phyloP scores from a whole-genome alignment of 2,888 invertebrate genomes.

The Oxycera nigricornis region DNA sequence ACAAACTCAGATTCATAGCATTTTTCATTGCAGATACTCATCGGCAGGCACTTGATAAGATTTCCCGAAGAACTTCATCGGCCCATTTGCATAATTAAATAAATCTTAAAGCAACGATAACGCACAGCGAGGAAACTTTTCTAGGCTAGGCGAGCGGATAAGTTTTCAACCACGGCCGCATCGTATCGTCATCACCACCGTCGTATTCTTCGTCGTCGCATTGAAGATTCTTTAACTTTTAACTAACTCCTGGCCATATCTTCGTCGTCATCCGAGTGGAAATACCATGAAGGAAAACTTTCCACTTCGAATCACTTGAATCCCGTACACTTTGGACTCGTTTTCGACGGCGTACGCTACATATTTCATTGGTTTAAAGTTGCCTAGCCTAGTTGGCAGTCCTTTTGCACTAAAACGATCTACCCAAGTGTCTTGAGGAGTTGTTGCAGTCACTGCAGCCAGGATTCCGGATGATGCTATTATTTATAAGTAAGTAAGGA shows the following conservation, averaged over 20 bases:
- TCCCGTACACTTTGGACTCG: not conserved
- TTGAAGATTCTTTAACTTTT: not conserved
- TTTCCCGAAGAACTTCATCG: conserved; percentile 1
- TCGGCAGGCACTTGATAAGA: not conserved
- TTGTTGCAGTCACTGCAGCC: not conserved
- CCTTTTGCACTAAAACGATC: not conserved
- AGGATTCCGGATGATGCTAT: not conserved
- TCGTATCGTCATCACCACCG: not conserved
- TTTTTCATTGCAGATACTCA: not conserved
- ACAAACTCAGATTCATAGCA: conserved; percentile 3
- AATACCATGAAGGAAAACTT: conserved; percentile 22
- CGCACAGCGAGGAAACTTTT: not conserved
- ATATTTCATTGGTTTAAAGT: conserved; percentile 8
- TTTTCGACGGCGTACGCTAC: not conserved
- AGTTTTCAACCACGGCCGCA: too few relatives aligned
- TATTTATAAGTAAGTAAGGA: not conserved
- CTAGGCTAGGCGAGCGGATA: not conserved
- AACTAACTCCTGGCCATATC: conserved; percentile 24
- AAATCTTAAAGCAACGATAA: conserved; percentile 22
- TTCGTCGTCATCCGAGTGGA: conserved; percentile 6
- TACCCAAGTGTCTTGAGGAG: not conserved
- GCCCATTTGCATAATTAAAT: conserved; percentile 19
- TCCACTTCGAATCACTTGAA: conserved; percentile 18
- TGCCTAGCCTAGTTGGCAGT: not conserved
- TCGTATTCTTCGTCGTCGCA: not conserved